Conservation (phyloP, 2,888 invertebrate species). For the Buathra laborator region DNA sequence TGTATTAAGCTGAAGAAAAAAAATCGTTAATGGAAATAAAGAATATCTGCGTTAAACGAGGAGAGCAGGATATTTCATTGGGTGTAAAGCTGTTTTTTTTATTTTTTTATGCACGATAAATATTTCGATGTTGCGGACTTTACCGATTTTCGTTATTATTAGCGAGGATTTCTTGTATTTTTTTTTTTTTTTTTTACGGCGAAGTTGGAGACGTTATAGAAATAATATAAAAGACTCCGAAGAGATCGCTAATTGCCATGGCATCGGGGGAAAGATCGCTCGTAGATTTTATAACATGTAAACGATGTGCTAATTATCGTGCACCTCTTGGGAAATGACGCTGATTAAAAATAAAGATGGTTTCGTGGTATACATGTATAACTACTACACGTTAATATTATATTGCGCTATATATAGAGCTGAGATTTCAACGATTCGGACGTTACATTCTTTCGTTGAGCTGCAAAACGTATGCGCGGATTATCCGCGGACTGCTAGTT, state of each 20-base stretch:
- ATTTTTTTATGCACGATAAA: neutral
- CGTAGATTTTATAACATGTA: slow-evolving; percentile 50
- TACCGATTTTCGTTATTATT: slow-evolving; percentile 42
- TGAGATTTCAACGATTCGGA: slow-evolving; percentile 56
- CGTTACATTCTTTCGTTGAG: neutral
- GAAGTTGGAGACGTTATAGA: slow-evolving; percentile 28
- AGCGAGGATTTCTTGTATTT: neutral
- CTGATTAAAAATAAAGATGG: slow-evolving; percentile 36
- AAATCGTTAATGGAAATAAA: slow-evolving; percentile 3
- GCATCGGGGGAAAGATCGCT: slow-evolving; percentile 28
- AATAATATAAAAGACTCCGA: slow-evolving; percentile 12
- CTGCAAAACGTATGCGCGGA: slow-evolving; percentile 22
- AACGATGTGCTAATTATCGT: slow-evolving; percentile 67
- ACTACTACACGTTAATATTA: slow-evolving; percentile 29
- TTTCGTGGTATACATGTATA: slow-evolving; percentile 36
- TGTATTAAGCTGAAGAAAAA: slow-evolving; percentile 11
- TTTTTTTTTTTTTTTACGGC: neutral
- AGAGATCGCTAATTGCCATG: slow-evolving; percentile 53
- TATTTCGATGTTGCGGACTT: slow-evolving; percentile 19
- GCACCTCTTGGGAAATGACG: slow-evolving; percentile 37
- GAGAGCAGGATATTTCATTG: slow-evolving; percentile 39
- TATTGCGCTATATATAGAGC: slow-evolving; percentile 23
- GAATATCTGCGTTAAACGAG: slow-evolving; percentile 18
- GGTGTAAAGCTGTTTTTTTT: neutral
- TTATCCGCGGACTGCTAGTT: slow-evolving; percentile 32